These are phyloP conservation scores for Helarctos malayanus DNA, from an alignment of 2,797 vertebrate species.

Conservation along the genomic window DNA sequence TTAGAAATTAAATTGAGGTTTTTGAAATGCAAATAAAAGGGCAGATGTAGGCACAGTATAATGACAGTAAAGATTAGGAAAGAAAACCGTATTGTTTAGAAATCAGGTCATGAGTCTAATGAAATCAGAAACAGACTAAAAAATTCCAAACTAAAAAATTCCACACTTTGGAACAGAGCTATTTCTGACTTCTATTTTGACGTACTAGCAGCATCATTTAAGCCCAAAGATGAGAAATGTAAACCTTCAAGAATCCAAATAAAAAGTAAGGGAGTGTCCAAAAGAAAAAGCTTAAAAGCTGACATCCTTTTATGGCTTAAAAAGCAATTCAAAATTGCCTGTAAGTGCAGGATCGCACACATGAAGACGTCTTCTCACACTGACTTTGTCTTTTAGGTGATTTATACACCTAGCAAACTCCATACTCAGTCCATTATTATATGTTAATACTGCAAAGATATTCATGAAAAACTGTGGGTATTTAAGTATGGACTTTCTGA, in stretches of 20 bases:
- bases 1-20: background rate
- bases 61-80: background rate
- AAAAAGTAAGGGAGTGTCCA: background rate
- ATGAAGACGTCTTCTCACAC: conserved; percentile 31
- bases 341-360: background rate
- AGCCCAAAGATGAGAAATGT: background rate
- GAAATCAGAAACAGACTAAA: background rate
- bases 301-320: background rate
- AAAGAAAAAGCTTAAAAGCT: conserved; percentile 24
- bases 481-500: conserved; percentile 45
- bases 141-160: background rate
- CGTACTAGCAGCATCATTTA: background rate
- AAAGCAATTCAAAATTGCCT: background rate
- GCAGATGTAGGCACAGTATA: background rate
- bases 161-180: background rate
- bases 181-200: conserved; percentile 14
- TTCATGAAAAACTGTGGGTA: conserved; percentile 71
- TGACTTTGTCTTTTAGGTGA: conserved; percentile 1
- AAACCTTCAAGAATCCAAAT: background rate
- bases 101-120: conserved; percentile 31
- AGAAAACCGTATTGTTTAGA: conserved; percentile 12
- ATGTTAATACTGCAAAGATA: conserved; percentile 73
- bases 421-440: conserved; percentile 41
- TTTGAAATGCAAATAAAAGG: conserved; percentile 20
- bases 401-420: conserved; percentile 75